Base-by-base conservation (phyloP, 2,113 vertebrate genomes). In the Cebidichthys violaceus region DNA sequence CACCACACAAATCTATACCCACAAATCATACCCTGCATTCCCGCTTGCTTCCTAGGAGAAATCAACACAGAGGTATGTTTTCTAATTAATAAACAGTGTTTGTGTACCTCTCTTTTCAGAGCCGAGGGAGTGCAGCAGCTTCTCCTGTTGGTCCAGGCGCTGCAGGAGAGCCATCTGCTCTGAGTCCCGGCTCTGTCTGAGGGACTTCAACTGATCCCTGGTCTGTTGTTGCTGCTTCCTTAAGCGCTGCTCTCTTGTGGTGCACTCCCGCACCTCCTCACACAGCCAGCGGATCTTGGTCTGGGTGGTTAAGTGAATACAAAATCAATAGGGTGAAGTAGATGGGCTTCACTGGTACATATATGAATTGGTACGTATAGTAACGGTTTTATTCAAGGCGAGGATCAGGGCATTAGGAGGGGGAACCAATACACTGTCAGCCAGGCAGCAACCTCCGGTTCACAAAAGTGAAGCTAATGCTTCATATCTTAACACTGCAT, bases 211-310 rank as follows among this genome's bases (percentile, higher is more conserved):
- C 73, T 99, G 96, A 57, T 97, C 96, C 81, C 90, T 94, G 86
- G 94, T 95, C 79, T 96, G 94, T 47, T 94, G 90, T 9, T 97
- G 90, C 69, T 94, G 95, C 62, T 86, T 93, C 75, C 88, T 93
- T 24, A 97, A 89, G 50, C 90, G 96, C 82, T 94, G 94, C 75
- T 97, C 96, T 84, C 93, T 94, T 31, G 35, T 92, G 74, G 96
- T 95, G 57, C 95, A 92, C 78, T 98, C 97, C 31, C 91, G 96
- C 88, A 96, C 91, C 83, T 99, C 98, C 86, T 97, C 96, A n/a
- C 96, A 96, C 45, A 99, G 93, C 98, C 97, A 99, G 33, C 90
- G 92, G 0, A 95, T 86, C 84, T 94, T 95, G 7, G 85, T 91
- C 94, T 95, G 77, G 39, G 27, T 24, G 47, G 41, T 43, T 31